Percentiles rank a stretch among this genome's conserved stretches.
Conservation (phyloP, 2,113 vertebrate genomes). For the Marmota monax region DNA sequence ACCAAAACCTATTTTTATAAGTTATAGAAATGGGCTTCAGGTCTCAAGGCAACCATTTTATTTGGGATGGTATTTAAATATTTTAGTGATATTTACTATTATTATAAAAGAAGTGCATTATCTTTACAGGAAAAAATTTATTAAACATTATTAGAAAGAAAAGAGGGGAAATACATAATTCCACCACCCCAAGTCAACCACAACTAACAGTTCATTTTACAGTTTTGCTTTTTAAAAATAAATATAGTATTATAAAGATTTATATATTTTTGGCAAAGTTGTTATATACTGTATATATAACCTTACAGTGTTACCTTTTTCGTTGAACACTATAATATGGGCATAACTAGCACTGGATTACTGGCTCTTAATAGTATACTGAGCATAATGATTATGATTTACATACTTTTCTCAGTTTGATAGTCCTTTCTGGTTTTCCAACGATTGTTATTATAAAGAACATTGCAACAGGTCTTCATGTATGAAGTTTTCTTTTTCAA, state of each 20-base stretch:
- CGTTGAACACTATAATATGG: not conserved
- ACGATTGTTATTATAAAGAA: not conserved
- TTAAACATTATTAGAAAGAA: not conserved
- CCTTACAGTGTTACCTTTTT: conserved; percentile 12
- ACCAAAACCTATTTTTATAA: not conserved
- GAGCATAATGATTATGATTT: not conserved
- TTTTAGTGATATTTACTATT: conserved; percentile 7
- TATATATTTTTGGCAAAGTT: conserved; percentile 28
- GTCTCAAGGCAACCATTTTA: not conserved
- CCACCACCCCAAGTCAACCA: not conserved
- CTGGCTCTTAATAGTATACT: not conserved
- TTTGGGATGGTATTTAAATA: conserved; percentile 42
- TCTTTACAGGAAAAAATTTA: conserved; percentile 34
- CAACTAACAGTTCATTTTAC: not conserved
- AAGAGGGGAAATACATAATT: not conserved
- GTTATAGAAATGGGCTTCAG: not conserved
- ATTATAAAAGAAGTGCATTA: not conserved
- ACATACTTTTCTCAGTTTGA: conserved; percentile 40
- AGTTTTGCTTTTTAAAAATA: not conserved
- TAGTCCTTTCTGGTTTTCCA: conserved; percentile 13
- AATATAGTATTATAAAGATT: not conserved
- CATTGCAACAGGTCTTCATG: not conserved
- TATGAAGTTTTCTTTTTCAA: not conserved
- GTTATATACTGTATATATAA: not conserved
- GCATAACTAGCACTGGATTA: not conserved